These are phyloP conservation scores for Nyleta sp. DNA, from an alignment of 2,888 invertebrate species.

Conservation along the genomic window DNA sequence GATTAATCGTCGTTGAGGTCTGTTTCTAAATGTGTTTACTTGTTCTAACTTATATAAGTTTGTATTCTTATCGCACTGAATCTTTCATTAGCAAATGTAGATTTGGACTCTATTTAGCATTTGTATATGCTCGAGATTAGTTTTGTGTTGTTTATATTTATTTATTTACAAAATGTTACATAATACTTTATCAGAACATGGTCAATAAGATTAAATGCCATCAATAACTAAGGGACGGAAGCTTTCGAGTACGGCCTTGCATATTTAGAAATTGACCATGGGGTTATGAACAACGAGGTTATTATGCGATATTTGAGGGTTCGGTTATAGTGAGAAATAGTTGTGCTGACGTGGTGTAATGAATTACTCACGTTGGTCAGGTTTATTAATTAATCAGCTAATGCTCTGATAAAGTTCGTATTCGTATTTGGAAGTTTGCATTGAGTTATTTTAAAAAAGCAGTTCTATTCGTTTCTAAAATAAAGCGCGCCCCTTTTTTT, in stretches of 20 bases:
- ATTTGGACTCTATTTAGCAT: no score
- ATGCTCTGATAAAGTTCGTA: slow-evolving; percentile 52
- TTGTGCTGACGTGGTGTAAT: slow-evolving; percentile 55
- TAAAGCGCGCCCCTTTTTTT: slow-evolving; percentile 25
- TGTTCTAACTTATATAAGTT: no score
- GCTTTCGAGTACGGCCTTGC: slow-evolving; percentile 17
- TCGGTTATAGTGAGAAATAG: slow-evolving; percentile 57
- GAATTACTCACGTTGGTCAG: slow-evolving; percentile 61
- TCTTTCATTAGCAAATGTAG: no score
- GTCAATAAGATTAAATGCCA: slow-evolving; percentile 26
- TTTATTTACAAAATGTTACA: background rate
- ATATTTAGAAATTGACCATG: slow-evolving; percentile 50
- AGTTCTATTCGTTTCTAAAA: slow-evolving; percentile 44
- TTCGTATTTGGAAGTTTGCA: slow-evolving; percentile 47
- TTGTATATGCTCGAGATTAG: no score
- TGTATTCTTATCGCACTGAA: no score
- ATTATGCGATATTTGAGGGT: slow-evolving; percentile 53
- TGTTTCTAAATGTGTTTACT: background rate
- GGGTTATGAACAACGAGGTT: slow-evolving; percentile 40
- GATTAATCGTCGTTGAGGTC: background rate
- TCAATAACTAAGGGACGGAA: slow-evolving; percentile 21
- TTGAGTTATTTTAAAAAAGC: slow-evolving; percentile 52
- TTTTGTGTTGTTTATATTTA: no score
- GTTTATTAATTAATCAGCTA: slow-evolving; percentile 62
- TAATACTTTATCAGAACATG: slow-evolving; percentile 2